Evolutionary conservation across 1,140 invertebrate genomes (phyloP).

Genomic region (Anagrus nilaparvatae): DNA sequence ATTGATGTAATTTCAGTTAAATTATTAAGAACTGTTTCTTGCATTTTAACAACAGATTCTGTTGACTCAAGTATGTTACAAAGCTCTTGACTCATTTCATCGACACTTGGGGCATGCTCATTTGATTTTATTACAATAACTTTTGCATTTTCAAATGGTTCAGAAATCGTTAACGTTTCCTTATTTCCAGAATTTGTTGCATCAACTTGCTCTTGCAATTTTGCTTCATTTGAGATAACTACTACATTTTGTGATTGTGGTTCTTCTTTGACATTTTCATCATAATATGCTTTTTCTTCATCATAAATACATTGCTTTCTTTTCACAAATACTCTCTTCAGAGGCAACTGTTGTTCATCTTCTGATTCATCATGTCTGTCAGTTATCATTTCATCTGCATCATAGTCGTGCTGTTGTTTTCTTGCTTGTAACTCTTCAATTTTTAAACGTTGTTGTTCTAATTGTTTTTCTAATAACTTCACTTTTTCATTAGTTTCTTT

Average conservation of each 20-base stretch:
- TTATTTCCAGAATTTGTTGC: constrained; percentile 6
- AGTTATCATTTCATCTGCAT: constrained; percentile 36
- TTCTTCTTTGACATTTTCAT: constrained; percentile 15
- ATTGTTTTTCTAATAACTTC: constrained; percentile 33
- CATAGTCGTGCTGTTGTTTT: constrained; percentile 35
- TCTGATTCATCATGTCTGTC: constrained; percentile 40
- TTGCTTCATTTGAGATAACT: neutral
- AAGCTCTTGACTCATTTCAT: constrained; percentile 37
- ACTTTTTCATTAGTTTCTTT: constrained; percentile 37
- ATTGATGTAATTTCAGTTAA: constrained; percentile 28
- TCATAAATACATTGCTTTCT: constrained; percentile 40
- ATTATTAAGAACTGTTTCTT: constrained; percentile 34
- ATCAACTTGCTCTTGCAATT: constrained; percentile 11
- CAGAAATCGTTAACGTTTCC: neutral
- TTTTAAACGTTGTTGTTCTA: constrained; percentile 38
- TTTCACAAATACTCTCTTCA: constrained; percentile 40
- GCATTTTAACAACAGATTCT: constrained; percentile 36
- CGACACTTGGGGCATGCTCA: constrained; percentile 28
- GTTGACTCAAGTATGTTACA: constrained; percentile 36
- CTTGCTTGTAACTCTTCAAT: constrained; percentile 37
- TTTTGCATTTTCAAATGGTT: constrained; percentile 18
- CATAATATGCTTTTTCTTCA: constrained; percentile 37
- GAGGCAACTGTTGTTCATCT: constrained; percentile 37
- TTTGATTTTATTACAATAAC: constrained; percentile 28
- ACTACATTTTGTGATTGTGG: neutral